These are phyloP conservation scores for Brachionus asplanchnoidis DNA, from an alignment of 1,140 invertebrate species.

Conservation along the genomic window DNA sequence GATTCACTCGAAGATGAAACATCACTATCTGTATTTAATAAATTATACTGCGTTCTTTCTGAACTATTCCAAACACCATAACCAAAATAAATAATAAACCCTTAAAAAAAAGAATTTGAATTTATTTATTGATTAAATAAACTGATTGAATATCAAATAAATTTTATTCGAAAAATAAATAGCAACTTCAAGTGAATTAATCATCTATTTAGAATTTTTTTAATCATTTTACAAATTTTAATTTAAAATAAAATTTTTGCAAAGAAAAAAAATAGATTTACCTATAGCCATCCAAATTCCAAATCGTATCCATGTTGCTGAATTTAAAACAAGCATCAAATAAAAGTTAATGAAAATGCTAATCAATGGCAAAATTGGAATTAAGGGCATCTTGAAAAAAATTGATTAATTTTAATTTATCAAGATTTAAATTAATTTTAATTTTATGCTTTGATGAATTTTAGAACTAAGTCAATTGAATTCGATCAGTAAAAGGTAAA, in stretches of 20 bases:
- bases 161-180: too few species aligned
- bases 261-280: conserved; percentile 45
- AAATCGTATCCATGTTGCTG: conserved; percentile 77
- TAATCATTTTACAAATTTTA: background rate
- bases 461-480: background rate
- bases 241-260: background rate
- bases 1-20: conserved; percentile 46
- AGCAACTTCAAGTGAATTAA: too few species aligned
- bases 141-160: too few species aligned
- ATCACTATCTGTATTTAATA: background rate
- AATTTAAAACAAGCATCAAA: conserved; percentile 77
- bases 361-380: conserved; percentile 74
- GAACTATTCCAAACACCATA: conserved; percentile 84
- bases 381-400: conserved; percentile 68
- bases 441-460: background rate
- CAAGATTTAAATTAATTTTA: background rate
- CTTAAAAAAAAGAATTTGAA: conserved; percentile 53
- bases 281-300: conserved; percentile 72
- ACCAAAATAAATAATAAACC: conserved; percentile 76
- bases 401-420: background rate
- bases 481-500: background rate
- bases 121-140: too few species aligned
- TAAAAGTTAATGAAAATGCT: conserved; percentile 80
- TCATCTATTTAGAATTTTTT: background rate
- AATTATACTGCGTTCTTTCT: conserved; percentile 62